These are phyloP conservation scores for western clawed frog (Xenopus tropicalis) DNA, from an alignment of 2,113 vertebrate species.

Conservation along the genomic window DNA sequence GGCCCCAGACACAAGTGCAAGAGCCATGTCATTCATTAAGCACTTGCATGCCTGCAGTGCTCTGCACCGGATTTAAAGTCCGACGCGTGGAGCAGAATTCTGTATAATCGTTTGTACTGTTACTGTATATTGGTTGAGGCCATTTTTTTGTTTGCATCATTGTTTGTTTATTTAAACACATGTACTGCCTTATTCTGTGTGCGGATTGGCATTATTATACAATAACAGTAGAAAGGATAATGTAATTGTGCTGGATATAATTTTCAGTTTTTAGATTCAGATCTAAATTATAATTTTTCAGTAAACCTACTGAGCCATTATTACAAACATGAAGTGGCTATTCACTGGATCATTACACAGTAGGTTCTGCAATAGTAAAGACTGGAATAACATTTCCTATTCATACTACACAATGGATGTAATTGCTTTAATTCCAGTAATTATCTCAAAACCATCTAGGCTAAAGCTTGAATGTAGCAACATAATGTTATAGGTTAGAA, in stretches of 20 bases:
- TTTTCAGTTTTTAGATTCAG: conserved; percentile 3
- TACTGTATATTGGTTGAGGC: no score
- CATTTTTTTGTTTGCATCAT: no score
- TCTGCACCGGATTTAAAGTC: no score
- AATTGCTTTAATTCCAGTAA: background rate
- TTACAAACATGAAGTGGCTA: background rate
- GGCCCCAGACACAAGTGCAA: no score
- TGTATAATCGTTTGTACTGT: no score
- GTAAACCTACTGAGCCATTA: background rate
- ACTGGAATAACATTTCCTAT: background rate
- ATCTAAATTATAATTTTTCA: background rate
- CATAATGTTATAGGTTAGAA: background rate
- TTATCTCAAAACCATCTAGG: background rate
- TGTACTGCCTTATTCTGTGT: no score
- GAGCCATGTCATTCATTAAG: no score
- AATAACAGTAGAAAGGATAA: no score
- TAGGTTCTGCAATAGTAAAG: background rate
- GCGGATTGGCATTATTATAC: no score
- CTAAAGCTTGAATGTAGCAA: background rate
- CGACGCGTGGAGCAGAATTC: no score
- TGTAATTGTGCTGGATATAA: background rate
- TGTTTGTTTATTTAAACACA: no score
- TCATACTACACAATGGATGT: background rate
- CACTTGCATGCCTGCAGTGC: no score
- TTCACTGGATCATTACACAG: background rate